phyloP scores from a whole-genome alignment of 2,888 invertebrate species.

The Crematogaster levior region DNA sequence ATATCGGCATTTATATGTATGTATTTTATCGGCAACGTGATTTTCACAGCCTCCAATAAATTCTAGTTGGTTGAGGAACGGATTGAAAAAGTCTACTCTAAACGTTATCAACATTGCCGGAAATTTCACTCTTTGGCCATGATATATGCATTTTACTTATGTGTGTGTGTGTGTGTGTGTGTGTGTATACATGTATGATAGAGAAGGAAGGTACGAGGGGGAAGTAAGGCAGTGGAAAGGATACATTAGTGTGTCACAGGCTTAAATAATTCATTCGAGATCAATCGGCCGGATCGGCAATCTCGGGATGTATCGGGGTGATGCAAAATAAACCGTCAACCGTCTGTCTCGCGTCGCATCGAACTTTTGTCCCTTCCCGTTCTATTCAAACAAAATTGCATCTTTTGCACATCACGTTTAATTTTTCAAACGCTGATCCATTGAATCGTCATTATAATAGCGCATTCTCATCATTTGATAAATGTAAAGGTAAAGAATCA shows the following conservation, averaged over 20 bases:
- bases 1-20: neutral
- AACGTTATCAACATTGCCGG: neutral
- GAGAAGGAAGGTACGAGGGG: neutral
- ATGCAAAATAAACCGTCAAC: slow-evolving; percentile 66
- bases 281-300: slow-evolving; percentile 73
- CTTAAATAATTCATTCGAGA: slow-evolving; percentile 79
- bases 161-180: neutral
- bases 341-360: slow-evolving; percentile 65
- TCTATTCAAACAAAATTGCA: slow-evolving; percentile 26
- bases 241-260: slow-evolving; percentile 33
- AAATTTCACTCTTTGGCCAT: slow-evolving; percentile 22
- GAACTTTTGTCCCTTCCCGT: slow-evolving; percentile 42
- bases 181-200: too few species aligned
- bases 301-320: slow-evolving; percentile 66
- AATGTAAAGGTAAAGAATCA: neutral
- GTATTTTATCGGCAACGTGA: neutral
- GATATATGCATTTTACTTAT: neutral
- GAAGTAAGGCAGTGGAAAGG: slow-evolving; percentile 38
- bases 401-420: slow-evolving; percentile 1
- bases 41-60: neutral
- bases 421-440: neutral
- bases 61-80: neutral
- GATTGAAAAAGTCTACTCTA: neutral
- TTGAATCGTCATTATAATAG: neutral
- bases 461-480: neutral